These are phyloP conservation scores for Cataglyphis hispanica DNA, from an alignment of 1,140 invertebrate genomes.

Conservation along the genomic window DNA sequence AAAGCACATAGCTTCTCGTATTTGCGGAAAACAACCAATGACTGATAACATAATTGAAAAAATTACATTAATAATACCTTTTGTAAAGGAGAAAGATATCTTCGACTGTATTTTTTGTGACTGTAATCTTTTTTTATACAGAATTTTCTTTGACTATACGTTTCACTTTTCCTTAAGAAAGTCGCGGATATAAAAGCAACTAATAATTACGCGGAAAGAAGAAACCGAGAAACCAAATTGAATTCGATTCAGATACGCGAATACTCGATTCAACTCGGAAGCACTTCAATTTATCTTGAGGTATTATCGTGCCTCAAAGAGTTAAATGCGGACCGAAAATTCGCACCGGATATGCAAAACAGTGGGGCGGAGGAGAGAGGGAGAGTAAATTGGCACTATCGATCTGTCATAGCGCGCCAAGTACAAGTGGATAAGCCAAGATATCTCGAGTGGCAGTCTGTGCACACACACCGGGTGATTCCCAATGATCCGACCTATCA, in stretches of 20 bases:
- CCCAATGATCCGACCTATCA: conserved; percentile 58
- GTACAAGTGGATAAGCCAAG: conserved; percentile 62
- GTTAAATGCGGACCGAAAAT: conserved; percentile 37
- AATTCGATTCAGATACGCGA: conserved; percentile 4
- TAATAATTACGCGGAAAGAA: neutral
- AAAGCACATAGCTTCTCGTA: neutral
- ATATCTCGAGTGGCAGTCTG: conserved; percentile 60
- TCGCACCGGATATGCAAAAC: conserved; percentile 46
- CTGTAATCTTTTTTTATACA: neutral
- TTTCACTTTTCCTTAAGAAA: neutral
- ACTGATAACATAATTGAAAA: neutral
- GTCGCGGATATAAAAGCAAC: neutral
- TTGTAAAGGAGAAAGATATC: neutral
- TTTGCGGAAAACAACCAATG: neutral
- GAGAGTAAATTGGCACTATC: conserved; percentile 53
- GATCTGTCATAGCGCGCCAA: conserved; percentile 52
- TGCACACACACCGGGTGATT: conserved; percentile 48
- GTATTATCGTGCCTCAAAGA: conserved; percentile 41
- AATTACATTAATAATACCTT: neutral
- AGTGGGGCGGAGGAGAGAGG: neutral
- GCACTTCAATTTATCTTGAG: conserved; percentile 29
- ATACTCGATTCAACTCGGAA: neutral
- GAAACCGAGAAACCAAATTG: neutral
- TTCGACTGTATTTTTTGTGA: neutral
- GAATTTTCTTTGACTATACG: neutral